Percentiles rank a stretch among this genome's conserved stretches.
Evolutionary conservation across 2,797 vertebrate species (phyloP).

Genomic region (Chaetophractus vellerosus): DNA sequence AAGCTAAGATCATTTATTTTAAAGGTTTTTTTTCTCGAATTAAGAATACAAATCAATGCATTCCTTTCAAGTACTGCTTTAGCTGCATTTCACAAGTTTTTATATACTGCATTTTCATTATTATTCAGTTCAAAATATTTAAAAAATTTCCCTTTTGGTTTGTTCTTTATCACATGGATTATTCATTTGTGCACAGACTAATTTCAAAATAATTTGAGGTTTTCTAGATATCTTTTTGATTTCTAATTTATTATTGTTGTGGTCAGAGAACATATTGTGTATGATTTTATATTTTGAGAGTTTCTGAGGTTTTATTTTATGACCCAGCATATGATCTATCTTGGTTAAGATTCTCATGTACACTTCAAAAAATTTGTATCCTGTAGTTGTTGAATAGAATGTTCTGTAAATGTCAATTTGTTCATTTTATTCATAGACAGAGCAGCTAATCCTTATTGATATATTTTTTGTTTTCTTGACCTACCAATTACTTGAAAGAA

Average conservation of each 20-base stretch:
- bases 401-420: slow-evolving; percentile 12
- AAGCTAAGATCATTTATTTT: slow-evolving; percentile 9
- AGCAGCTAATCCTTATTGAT: not conserved
- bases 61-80: not conserved
- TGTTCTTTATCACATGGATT: not conserved
- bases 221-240: not conserved
- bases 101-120: not conserved
- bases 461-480: not conserved
- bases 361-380: slow-evolving; percentile 22
- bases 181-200: not conserved
- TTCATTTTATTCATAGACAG: not conserved
- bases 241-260: not conserved
- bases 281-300: slow-evolving; percentile 27
- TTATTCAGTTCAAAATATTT: not conserved
- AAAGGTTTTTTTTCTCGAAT: slow-evolving; percentile 1
- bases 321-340: not conserved
- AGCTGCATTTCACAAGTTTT: not conserved
- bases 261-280: slow-evolving; percentile 10
- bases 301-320: slow-evolving; percentile 7
- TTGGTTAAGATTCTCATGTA: not conserved
- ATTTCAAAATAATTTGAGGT: slow-evolving; percentile 24
- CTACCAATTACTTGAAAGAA: not conserved
- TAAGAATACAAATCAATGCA: slow-evolving; percentile 8
- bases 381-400: not conserved
- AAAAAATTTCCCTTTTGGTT: not conserved